phyloP scores from a whole-genome alignment of 2,797 vertebrate genomes.

The Phoxinus dragarum region DNA sequence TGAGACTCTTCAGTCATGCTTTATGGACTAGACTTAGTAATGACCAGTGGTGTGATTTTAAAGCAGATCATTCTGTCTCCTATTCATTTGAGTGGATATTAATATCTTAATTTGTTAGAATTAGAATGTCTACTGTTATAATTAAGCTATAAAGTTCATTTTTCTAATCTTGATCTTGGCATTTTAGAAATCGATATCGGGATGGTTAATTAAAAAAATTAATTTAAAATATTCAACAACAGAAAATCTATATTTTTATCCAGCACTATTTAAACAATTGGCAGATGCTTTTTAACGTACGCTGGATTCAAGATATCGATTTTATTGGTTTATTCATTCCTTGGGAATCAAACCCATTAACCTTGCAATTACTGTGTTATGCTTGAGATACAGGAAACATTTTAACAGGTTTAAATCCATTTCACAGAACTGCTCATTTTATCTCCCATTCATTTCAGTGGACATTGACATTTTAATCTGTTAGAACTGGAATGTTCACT shows the following conservation, averaged over 20 bases:
- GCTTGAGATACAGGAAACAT: not conserved
- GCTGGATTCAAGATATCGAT: not conserved
- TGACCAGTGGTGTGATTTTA: slow-evolving; percentile 26
- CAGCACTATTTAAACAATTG: slow-evolving; percentile 5
- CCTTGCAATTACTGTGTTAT: not conserved
- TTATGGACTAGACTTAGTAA: slow-evolving; percentile 2
- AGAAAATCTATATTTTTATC: not conserved
- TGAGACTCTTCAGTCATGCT: slow-evolving; percentile 21
- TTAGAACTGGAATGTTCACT: not conserved
- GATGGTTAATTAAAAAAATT: not conserved
- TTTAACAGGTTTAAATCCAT: not conserved
- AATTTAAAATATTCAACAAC: too few species aligned
- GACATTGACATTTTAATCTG: not conserved
- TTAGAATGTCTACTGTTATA: not conserved
- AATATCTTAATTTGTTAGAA: not conserved
- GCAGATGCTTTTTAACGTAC: not conserved
- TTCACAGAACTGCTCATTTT: not conserved
- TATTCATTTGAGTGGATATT: slow-evolving; percentile 1
- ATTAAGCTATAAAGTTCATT: not conserved
- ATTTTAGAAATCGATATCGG: not conserved
- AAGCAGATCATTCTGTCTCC: not conserved
- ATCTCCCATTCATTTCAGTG: not conserved
- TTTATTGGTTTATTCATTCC: not conserved
- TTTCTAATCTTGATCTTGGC: not conserved
- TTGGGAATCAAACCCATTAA: not conserved